Evolutionary conservation across 1,140 invertebrate genomes (phyloP).

Genomic region (Parasteatoda tepidariorum): DNA sequence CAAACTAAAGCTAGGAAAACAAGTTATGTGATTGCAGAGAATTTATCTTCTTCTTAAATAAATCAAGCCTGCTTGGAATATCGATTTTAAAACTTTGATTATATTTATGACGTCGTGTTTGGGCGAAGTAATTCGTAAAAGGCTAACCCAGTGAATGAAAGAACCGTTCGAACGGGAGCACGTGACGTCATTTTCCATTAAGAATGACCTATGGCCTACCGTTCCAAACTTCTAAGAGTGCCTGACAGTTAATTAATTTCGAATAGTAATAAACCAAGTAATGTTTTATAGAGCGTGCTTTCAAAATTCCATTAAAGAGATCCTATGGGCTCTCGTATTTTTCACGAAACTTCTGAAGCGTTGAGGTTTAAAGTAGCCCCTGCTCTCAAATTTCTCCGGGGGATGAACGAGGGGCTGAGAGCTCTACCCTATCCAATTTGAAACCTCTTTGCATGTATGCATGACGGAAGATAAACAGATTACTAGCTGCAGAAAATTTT

Average conservation of each 20-base stretch:
- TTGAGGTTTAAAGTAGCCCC: slow-evolving; percentile 19
- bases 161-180: not conserved
- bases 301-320: slow-evolving; percentile 44
- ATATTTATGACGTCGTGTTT: too few relatives aligned
- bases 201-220: slow-evolving; percentile 14
- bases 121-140: too few relatives aligned
- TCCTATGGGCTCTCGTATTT: slow-evolving; percentile 28
- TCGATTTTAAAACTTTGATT: too few relatives aligned
- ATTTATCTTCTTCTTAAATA: too few relatives aligned
- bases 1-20: too few relatives aligned
- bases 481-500: not conserved
- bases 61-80: too few relatives aligned
- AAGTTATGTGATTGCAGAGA: too few relatives aligned
- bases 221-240: not conserved
- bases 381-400: not conserved
- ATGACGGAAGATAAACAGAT: not conserved
- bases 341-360: slow-evolving; percentile 45
- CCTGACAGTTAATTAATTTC: slow-evolving; percentile 52
- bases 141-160: not conserved
- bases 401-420: too few relatives aligned
- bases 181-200: slow-evolving; percentile 7
- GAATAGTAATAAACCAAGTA: slow-evolving; percentile 21
- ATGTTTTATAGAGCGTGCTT: slow-evolving; percentile 27
- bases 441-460: not conserved
- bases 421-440: too few relatives aligned